Percentiles rank a stretch among this genome's conserved stretches.
Conservation (phyloP, 2,888 invertebrate species). For the Pseudococcus jackbeardsleyi region DNA sequence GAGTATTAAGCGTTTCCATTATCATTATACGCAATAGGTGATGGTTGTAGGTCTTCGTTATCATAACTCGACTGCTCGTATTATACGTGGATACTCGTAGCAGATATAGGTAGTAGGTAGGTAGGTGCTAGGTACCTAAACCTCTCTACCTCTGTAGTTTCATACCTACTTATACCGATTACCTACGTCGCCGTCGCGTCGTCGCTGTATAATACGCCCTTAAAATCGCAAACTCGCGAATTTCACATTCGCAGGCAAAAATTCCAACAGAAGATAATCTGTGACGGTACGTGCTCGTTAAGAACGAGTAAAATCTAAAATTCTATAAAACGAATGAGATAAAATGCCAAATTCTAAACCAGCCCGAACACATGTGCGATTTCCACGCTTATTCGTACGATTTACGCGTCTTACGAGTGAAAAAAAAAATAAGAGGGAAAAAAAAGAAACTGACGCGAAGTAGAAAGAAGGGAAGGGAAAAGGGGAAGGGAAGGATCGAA, state of each 20-base stretch:
- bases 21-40: slow-evolving; percentile 6
- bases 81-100: neutral
- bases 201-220: neutral
- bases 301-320: neutral
- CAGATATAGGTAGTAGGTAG: neutral
- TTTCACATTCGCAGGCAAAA: neutral
- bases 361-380: neutral
- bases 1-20: slow-evolving; percentile 30
- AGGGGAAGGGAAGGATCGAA: neutral
- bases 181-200: neutral
- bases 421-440: neutral
- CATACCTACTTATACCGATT: neutral
- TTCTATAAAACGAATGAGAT: neutral
- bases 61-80: neutral
- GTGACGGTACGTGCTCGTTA: neutral
- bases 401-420: neutral
- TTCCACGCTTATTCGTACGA: slow-evolving; percentile 10
- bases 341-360: slow-evolving; percentile 3
- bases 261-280: neutral
- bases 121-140: neutral
- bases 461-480: neutral
- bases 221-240: neutral
- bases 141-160: neutral
- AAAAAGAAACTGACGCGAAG: neutral
- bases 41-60: neutral